Evolutionary conservation across 2,113 vertebrate species (phyloP).

Genomic region (Cinclus cinclus): DNA sequence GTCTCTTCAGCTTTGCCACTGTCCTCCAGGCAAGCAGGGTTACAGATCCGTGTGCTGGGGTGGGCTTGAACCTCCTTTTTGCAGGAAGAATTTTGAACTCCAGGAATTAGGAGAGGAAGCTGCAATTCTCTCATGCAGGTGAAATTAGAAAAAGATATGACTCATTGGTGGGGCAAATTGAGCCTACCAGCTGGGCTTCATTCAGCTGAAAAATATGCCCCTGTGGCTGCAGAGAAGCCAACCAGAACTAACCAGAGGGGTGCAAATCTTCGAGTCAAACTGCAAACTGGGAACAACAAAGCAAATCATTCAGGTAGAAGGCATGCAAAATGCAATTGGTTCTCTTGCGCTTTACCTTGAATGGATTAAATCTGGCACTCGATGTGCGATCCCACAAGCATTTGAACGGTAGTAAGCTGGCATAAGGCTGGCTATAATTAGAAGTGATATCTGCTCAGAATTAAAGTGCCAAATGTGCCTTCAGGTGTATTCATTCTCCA

Average conservation of each 20-base stretch:
- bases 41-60: background rate
- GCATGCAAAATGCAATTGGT: conserved; percentile 62
- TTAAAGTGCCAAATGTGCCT: conserved; percentile 63
- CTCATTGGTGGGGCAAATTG: conserved; percentile 62
- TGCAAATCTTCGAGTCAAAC: conserved; percentile 66
- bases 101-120: conserved; percentile 13
- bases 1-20: background rate
- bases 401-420: conserved; percentile 55
- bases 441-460: conserved; percentile 57
- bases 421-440: conserved; percentile 65
- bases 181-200: conserved; percentile 61
- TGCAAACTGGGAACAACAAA: conserved; percentile 66
- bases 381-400: conserved; percentile 7
- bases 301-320: conserved; percentile 66
- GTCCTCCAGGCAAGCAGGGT: background rate
- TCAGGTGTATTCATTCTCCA: conserved; percentile 62
- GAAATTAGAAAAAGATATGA: conserved; percentile 47
- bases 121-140: conserved; percentile 31
- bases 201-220: conserved; percentile 63
- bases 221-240: conserved; percentile 54
- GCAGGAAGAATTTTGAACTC: background rate
- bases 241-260: conserved; percentile 63
- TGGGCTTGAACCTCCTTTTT: background rate
- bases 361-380: conserved; percentile 61
- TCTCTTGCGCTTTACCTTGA: conserved; percentile 37